Evolutionary conservation across 1,140 invertebrate species (phyloP).

Genomic region (Scaptodrosophila lebanonensis): DNA sequence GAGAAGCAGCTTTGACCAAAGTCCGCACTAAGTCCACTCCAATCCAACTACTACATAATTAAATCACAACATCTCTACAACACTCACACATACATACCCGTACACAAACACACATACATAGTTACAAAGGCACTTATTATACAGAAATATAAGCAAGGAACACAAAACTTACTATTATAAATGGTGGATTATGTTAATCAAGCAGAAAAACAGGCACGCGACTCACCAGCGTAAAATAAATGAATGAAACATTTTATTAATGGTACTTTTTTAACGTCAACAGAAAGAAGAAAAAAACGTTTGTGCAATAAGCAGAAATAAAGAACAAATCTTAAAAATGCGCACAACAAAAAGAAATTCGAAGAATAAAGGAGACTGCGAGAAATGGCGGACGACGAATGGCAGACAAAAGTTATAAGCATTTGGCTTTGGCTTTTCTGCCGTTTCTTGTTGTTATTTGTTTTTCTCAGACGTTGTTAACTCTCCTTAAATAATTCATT

Average conservation of each 20-base stretch:
- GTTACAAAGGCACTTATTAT: background rate
- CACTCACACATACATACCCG: constrained; percentile 24
- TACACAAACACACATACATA: constrained; percentile 9
- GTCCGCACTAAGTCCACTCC: constrained; percentile 59
- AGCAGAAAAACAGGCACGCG: constrained; percentile 69
- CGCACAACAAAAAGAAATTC: constrained; percentile 10
- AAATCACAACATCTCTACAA: constrained; percentile 46
- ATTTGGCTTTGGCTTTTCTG: constrained; percentile 35
- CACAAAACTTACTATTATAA: constrained; percentile 60
- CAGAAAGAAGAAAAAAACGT: constrained; percentile 30
- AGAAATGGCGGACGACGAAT: constrained; percentile 15
- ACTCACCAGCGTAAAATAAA: constrained; percentile 47
- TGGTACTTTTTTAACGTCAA: constrained; percentile 44
- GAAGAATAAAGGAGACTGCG: constrained; percentile 1
- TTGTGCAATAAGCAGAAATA: constrained; percentile 20
- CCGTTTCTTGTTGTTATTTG: too few relatives aligned
- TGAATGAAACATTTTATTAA: constrained; percentile 74
- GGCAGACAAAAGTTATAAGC: constrained; percentile 53
- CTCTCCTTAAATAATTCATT: constrained; percentile 70
- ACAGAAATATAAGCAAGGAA: constrained; percentile 26
- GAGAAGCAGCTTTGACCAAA: constrained; percentile 45
- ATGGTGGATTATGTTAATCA: constrained; percentile 75
- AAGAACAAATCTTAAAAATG: constrained; percentile 33
- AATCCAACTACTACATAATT: constrained; percentile 75
- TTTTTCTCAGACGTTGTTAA: background rate